Conservation (phyloP, 2,888 invertebrate genomes). For the Aporophyla lueneburgensis region DNA sequence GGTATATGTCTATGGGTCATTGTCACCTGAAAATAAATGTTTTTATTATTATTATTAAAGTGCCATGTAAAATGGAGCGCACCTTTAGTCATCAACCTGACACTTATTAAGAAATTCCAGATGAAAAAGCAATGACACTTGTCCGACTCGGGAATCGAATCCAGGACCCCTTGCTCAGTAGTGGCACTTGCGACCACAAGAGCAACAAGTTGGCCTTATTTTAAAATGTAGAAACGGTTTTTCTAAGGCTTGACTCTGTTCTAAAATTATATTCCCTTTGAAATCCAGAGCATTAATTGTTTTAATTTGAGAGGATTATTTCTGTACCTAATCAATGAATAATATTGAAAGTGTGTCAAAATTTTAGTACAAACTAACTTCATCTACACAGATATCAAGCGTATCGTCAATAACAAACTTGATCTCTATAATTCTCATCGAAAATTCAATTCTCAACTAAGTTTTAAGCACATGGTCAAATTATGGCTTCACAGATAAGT, state of each 20-base stretch:
- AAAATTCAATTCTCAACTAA: not conserved
- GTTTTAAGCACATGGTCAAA: not conserved
- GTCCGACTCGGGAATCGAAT: no score
- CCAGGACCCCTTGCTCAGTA: no score
- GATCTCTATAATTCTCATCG: not conserved
- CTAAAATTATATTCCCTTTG: not conserved
- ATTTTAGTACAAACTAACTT: not conserved
- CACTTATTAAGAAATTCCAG: no score
- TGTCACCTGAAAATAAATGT: no score
- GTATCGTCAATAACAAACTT: not conserved
- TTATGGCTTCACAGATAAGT: slow-evolving; percentile 12
- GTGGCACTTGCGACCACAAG: no score
- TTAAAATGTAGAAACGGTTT: not conserved
- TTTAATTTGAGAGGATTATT: not conserved
- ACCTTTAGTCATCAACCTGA: no score
- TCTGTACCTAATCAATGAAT: not conserved
- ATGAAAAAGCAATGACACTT: no score
- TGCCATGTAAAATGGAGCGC: no score
- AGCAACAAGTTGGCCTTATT: not conserved
- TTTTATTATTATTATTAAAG: no score
- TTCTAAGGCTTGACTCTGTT: not conserved
- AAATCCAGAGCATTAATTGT: not conserved
- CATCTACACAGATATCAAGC: not conserved
- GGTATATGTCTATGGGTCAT: no score
- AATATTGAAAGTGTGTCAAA: not conserved